A percentile compares a stretch with the other conserved stretches of the same genome.
Evolutionary conservation across 2,113 vertebrate genomes (phyloP).

Genomic region (Nymphicus hollandicus): DNA sequence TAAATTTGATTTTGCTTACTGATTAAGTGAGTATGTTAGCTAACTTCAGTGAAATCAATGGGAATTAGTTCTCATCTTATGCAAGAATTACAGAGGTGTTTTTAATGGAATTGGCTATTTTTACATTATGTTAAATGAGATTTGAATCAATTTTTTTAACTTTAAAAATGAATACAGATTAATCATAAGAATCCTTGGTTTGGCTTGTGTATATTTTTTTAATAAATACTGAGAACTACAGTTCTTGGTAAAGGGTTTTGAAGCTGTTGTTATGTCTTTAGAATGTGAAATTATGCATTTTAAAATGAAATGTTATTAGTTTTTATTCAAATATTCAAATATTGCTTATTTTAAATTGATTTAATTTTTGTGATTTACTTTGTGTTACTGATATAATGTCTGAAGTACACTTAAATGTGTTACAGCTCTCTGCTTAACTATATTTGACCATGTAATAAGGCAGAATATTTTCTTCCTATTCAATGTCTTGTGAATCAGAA

Average conservation of each 20-base stretch:
- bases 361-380: neutral
- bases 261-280: neutral
- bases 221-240: neutral
- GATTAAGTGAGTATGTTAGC: neutral
- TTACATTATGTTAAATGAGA: neutral
- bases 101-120: neutral
- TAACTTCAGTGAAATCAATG: neutral
- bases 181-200: neutral
- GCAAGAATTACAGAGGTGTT: neutral
- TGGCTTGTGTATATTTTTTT: neutral
- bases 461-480: neutral
- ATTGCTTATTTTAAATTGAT: neutral
- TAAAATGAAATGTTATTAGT: accelerated
- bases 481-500: neutral
- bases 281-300: neutral
- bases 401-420: neutral
- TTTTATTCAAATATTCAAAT: neutral
- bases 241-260: neutral
- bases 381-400: neutral
- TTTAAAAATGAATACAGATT: neutral
- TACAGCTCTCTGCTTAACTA: neutral
- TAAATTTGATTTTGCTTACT: neutral
- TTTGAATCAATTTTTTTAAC: neutral
- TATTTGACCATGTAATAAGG: neutral
- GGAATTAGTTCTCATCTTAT: neutral